Base-by-base conservation (phyloP, 1,140 invertebrate genomes). In the Protaetia brevitarsis region DNA sequence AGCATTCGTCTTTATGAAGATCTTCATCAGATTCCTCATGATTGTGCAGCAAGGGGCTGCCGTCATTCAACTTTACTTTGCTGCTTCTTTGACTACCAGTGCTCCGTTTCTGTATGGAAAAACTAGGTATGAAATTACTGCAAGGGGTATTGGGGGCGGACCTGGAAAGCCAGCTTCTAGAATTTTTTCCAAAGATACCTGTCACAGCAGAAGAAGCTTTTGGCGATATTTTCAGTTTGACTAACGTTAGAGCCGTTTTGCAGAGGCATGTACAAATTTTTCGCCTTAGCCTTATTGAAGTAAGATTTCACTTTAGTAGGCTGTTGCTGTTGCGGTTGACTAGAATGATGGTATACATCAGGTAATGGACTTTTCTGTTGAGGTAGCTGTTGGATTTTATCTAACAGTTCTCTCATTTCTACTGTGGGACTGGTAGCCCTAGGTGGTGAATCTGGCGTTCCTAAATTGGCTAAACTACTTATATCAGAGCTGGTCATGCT, bases 121-220 rank as follows among this genome's bases (percentile, higher is more conserved):
- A 77, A 73, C 79, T 82, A 10, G 84, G 83, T 30, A 83, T 81
- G 13, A 84, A 78, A 37, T 70, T 81, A 3, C 85, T 83, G 57
- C 86, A 88, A 0, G 89, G 89, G 0, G 90, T 92, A 2, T 87
- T 89, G 0, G 90, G 90, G 0, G 89, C 90, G 0, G 89, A 91
- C 16, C 88, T 79, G 0, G 89, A 89, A 10, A 88, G 73, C 86
- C 87, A 31, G 84, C 79, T 71, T 81, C 85, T 7, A 79, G 67
- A 62, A 72, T 70, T 31, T 83, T 79, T 72, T 81, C 85, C n/a
- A 79, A 68, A 65, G 71, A 73, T 57, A 74, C 69, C 41, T 60
- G 56, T 27, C 11, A 45, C 41, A 4, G 56, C 57, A 16, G 31
- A 70, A 29, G 23, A 30, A 10, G n/a, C 23, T 19, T 63, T 63